Base-by-base conservation (phyloP, 2,797 vertebrate genomes). In the Pelobates cultripes region DNA sequence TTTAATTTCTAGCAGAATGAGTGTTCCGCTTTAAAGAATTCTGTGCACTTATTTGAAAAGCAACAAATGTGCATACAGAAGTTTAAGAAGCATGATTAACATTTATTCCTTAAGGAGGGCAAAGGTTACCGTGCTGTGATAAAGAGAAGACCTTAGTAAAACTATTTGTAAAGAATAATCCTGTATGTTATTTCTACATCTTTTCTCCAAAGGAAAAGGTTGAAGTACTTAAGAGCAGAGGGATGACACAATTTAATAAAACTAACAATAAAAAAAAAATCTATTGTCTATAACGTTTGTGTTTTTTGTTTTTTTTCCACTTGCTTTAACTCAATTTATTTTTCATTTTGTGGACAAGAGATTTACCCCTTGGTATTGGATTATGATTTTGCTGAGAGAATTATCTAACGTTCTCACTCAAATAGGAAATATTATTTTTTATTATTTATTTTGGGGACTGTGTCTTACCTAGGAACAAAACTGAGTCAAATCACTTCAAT, bases 311-410 rank as follows among this genome's bases (percentile, higher is more conserved):
- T 75, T 92, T 91, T 43, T 43, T n/a, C 47, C 45, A 90, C 89
- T 93, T 91, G 89, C 92, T 92, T 93, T 94, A 93, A 95, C 93
- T 93, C 90, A 92, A 95, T 96, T 96, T 94, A 95, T 94, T 93
- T 95, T 95, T 95, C 94, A 95, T 94, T 95, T 94, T 90, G 94
- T 89, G 93, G 92, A 94, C 93, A 93, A 66, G 90, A 93, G 90
- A 93, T 93, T 93, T 93, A 94, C 93, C 93, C 93, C 78, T 83
- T 90, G 91, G 93, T 94, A 94, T 94, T 94, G 93, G 93, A 94
- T 94, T 95, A 93, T 90, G 93, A 93, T 93, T 94, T 93, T 89
- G 90, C 92, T 93, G 91, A 93, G 92, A 92, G 92, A 94, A 94
- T 94, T 94, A 94, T 91, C 13, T 89, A 93, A 93, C 93, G 92